Evolutionary conservation across 2,888 invertebrate species (phyloP).

Genomic region (Agrotis ipsilon): DNA sequence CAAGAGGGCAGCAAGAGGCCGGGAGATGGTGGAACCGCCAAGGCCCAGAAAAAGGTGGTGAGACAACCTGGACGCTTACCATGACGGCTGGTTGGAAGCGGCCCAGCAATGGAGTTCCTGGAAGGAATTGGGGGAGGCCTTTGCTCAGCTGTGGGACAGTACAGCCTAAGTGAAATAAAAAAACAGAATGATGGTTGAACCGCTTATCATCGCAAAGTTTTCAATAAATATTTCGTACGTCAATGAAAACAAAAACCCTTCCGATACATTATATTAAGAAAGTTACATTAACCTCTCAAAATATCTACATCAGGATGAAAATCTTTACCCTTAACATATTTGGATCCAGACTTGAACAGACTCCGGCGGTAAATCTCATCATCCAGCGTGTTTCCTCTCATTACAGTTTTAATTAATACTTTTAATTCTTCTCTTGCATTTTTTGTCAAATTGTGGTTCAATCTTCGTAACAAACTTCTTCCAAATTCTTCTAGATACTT

Average conservation of each 20-base stretch:
- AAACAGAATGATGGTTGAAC: too few relatives aligned
- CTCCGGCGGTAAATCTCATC: conserved; percentile 36
- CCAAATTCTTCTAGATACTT: conserved; percentile 54
- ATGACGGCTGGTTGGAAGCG: too few relatives aligned
- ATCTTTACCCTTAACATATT: conserved; percentile 60
- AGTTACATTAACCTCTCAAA: background rate
- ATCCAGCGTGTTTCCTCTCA: conserved; percentile 57
- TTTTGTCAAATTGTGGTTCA: conserved; percentile 63
- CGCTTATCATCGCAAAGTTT: too few relatives aligned
- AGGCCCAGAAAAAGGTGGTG: too few relatives aligned
- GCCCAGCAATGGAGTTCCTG: too few relatives aligned
- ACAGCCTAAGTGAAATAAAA: too few relatives aligned
- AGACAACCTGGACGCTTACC: too few relatives aligned
- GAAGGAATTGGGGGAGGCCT: too few relatives aligned
- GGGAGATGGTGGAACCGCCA: too few relatives aligned
- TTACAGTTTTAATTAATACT: conserved; percentile 67
- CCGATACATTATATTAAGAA: background rate
- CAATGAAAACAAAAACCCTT: background rate
- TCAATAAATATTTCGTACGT: background rate
- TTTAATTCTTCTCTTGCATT: conserved; percentile 69
- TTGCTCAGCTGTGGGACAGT: too few relatives aligned
- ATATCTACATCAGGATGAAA: conserved; percentile 5
- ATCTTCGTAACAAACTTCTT: conserved; percentile 29
- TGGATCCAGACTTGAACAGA: conserved; percentile 70
- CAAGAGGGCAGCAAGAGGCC: too few relatives aligned